Conservation (phyloP, 2,888 invertebrate species). For the Criorhina ranunculi region DNA sequence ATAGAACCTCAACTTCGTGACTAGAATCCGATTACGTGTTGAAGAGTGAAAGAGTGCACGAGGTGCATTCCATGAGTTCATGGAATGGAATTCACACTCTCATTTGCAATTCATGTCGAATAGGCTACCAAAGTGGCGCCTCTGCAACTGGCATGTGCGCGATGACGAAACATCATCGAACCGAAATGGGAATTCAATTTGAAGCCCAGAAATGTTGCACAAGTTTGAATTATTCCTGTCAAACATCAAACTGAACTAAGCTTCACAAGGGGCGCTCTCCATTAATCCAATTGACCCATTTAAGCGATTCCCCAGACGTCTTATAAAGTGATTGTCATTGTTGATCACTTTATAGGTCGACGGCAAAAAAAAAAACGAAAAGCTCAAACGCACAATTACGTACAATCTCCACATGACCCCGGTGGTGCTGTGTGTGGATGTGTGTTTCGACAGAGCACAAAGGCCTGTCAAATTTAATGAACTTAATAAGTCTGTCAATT, state of each 20-base stretch:
- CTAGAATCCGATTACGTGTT: constrained; percentile 63
- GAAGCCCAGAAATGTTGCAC: neutral
- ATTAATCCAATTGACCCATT: constrained; percentile 67
- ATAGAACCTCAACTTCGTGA: constrained; percentile 68
- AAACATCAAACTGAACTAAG: neutral
- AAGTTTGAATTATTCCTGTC: constrained; percentile 8
- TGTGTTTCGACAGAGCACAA: constrained; percentile 19
- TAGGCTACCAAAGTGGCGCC: constrained; percentile 60
- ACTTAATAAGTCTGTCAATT: constrained; percentile 69
- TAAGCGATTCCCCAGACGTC: constrained; percentile 37
- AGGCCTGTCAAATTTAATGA: constrained; percentile 62
- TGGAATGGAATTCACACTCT: constrained; percentile 54
- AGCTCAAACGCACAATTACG: neutral
- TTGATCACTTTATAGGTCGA: constrained; percentile 48
- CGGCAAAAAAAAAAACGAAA: neutral
- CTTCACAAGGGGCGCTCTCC: neutral
- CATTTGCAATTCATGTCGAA: constrained; percentile 67
- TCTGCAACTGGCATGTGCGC: constrained; percentile 38
- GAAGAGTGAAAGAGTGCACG: constrained; percentile 17
- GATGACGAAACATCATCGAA: constrained; percentile 25
- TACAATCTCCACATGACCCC: constrained; percentile 14
- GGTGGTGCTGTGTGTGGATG: neutral
- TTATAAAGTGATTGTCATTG: constrained; percentile 36
- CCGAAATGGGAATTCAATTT: constrained; percentile 11
- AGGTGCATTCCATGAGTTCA: constrained; percentile 29